A percentile compares a stretch with the other conserved stretches of the same genome.
Evolutionary conservation across 2,797 vertebrate species (phyloP).

Genomic region (Lophura swinhoii): DNA sequence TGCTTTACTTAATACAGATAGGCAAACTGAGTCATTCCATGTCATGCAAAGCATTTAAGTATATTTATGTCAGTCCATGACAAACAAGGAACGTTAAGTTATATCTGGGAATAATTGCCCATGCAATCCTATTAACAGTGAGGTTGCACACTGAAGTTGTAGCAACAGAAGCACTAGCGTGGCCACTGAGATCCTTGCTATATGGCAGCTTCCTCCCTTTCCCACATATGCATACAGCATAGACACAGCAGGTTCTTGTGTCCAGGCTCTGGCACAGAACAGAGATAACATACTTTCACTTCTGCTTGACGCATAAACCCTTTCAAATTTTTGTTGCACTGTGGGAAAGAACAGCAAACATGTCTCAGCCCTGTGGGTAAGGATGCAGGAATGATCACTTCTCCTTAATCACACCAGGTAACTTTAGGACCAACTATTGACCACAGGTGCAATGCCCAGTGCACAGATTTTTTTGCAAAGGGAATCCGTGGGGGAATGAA

Average conservation of each 20-base stretch:
- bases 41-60: not conserved
- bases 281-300: not conserved
- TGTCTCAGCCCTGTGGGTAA: conserved; percentile 6
- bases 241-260: not conserved
- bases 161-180: not conserved
- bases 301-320: not conserved
- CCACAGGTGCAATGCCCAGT: not conserved
- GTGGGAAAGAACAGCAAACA: not conserved
- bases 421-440: conserved; percentile 26
- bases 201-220: not conserved
- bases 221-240: not conserved
- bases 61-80: not conserved
- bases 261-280: not conserved
- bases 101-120: conserved; percentile 1
- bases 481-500: not conserved
- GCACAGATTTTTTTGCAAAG: not conserved
- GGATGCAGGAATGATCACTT: conserved; percentile 8
- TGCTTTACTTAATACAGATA: not conserved
- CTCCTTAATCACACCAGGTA: conserved; percentile 8
- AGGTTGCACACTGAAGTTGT: not conserved
- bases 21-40: not conserved
- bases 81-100: not conserved
- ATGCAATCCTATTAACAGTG: not conserved
- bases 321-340: not conserved
- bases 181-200: not conserved